Percentiles rank a stretch among this genome's conserved stretches.
These are phyloP conservation scores for Cremastobaeus sp. DNA, from an alignment of 2,888 invertebrate genomes.

Conservation along the genomic window DNA sequence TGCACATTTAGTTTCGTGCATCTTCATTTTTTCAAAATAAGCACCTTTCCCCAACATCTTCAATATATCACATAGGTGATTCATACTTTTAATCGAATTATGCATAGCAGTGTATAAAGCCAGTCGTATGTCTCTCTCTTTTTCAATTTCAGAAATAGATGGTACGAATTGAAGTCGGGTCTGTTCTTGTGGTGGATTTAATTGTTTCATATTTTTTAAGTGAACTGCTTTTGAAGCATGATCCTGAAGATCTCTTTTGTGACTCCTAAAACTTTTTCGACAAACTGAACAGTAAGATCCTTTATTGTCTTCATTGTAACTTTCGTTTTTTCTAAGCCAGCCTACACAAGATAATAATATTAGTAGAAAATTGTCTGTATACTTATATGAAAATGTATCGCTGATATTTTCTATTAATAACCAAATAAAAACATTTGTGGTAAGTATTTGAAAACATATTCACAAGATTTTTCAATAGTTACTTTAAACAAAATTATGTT, in stretches of 20 bases:
- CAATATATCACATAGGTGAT: conserved; percentile 11
- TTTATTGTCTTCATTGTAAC: conserved; percentile 11
- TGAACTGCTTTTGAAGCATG: conserved; percentile 7
- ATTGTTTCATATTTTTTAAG: background rate
- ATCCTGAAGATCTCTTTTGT: conserved; percentile 12
- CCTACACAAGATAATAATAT: conserved; percentile 12
- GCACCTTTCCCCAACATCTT: conserved; percentile 6
- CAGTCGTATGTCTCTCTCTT: conserved; percentile 19
- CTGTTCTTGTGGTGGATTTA: conserved; percentile 15
- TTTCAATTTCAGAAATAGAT: conserved; percentile 10
- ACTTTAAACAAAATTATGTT: background rate
- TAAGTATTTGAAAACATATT: background rate
- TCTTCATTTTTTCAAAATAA: conserved; percentile 21
- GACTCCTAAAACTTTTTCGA: conserved; percentile 12
- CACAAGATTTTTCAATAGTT: background rate
- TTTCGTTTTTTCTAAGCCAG: conserved; percentile 12
- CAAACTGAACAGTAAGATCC: conserved; percentile 16
- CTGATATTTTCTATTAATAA: background rate
- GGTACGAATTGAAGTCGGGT: conserved; percentile 4
- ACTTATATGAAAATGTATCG: too few relatives aligned
- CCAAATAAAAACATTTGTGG: background rate
- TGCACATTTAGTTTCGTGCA: conserved; percentile 56
- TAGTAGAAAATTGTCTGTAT: conserved; percentile 12
- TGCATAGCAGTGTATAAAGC: conserved; percentile 24
- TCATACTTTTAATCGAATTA: conserved; percentile 13